Evolutionary conservation across 2,888 invertebrate species (phyloP), one percentile per base, ranked within the genome.

Genomic region (Cecidostiba fungosa): DNA sequence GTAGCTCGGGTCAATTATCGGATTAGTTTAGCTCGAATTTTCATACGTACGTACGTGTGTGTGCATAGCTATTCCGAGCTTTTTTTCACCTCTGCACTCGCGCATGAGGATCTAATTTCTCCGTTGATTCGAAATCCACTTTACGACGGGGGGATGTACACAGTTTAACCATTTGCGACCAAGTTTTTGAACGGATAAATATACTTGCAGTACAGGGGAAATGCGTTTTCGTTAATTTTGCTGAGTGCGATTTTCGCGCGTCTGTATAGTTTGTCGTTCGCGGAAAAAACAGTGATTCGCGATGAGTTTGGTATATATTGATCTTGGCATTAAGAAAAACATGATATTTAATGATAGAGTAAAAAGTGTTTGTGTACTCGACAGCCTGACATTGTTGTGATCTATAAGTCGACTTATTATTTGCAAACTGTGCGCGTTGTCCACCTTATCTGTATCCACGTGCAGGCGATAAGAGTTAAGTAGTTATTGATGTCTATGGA

Each of bases 1-100:
- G 54, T 14, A n/a, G 43, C n/a, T 6, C 19, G 70, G 43, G 39
- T 70, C 79, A 83, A 86, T 86, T 82, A 83, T 83, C 78, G 76
- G 83, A 86, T 86, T 79, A 77, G 76, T 69, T 39, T 4, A 29
- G 50, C 62, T 54, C 32, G 36, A 66, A 29, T 14, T 39, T 70
- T 76, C 26, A 6, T 16, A 3, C 29, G 2, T 6, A 6, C 26
- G 3, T 16, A 3, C 29, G 2, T 6, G 2, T 43, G 4, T 36
- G 19, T 3, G 29, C 3, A n/a, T 54, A 23, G 50, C 36, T n/a
- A n/a, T 59, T 36, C 32, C 16, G 1, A 1, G 16, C 14, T 8
- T 5, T 50, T 32, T 16, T 5, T 5, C n/a, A 10, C 12, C 77
- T n/a, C 23, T 14, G 12, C 29, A 12, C 4, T 5, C 39, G 26